Evolutionary conservation across 2,888 invertebrate species (phyloP), one percentile per base, ranked within the genome.

Genomic region (Caenorhabditis sp.): DNA sequence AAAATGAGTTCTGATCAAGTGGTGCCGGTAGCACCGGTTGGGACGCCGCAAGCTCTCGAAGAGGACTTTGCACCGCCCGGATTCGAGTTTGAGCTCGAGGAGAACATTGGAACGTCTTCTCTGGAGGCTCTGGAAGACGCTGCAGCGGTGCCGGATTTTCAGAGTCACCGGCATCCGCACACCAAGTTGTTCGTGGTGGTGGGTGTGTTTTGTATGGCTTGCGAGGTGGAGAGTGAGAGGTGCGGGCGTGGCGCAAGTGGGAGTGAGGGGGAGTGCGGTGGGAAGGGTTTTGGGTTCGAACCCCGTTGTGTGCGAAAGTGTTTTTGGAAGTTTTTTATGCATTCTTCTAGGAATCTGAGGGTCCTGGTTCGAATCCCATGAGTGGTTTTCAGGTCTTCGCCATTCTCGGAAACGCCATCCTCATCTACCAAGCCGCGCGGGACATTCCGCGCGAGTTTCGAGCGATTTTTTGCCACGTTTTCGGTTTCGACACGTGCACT

Each of bases 171-270:
- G 14, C 83, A 83, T 51, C 74, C 79, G n/a, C 31, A 64, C 49
- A 70, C 35, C 3, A 83, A 83, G 41, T n/a, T 79, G 38, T 70
- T 79, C 38, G 83, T 82, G 12, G 24, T 61, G 35, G 82, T 82
- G 38, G 35, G 31, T 54, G 14, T 0, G 38, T 24, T 41, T 41
- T 59, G 19, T 47, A 2, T 10, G 47, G 2, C 3, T 7, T 68
- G 22, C 35, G 54, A n/a, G 26, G 24, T 5, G 26, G 4, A n/a
- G 6, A 24, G 8, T 12, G 4, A 1, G n/a, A 8, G 2, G 2
- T 54, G 24, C 54, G 26, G 26, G 1, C 54, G 6, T 10, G 38
- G 38, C 38, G 38, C 38, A 31, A 4, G 16, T n/a, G 28, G 26
- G 28, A 19, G 26, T 8, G 26, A 26, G 51, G 22, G 44, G n/a